These are phyloP conservation scores for Tamandua tetradactyla DNA, from an alignment of 2,797 vertebrate genomes.

Conservation along the genomic window DNA sequence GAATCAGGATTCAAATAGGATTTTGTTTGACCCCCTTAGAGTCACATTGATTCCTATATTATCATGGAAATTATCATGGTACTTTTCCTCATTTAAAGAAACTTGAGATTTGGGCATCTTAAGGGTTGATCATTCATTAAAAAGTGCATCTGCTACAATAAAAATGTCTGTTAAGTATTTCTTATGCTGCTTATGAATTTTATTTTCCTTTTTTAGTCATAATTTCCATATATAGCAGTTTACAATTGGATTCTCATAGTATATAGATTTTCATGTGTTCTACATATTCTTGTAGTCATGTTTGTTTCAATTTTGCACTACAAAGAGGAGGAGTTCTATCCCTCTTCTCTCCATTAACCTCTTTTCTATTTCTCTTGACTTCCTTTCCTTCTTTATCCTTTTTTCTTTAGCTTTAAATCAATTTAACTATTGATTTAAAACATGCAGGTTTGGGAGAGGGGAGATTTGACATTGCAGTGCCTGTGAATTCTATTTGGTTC, in stretches of 20 bases:
- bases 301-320: no score
- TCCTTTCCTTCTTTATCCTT: not conserved
- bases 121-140: constrained; percentile 5
- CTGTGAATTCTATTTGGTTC: not conserved
- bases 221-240: constrained; percentile 43
- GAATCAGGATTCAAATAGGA: not conserved
- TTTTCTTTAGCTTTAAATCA: not conserved
- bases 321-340: not conserved
- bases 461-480: not conserved
- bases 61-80: not conserved
- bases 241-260: constrained; percentile 56
- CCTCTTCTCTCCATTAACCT: not conserved
- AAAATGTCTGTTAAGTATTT: constrained; percentile 22
- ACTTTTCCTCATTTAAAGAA: not conserved
- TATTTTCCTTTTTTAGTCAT: constrained; percentile 23
- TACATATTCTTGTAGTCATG: not conserved
- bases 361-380: not conserved
- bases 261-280: constrained; percentile 42
- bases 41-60: not conserved
- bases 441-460: not conserved
- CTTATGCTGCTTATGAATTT: not conserved
- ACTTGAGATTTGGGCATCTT: not conserved
- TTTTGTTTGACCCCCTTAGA: not conserved
- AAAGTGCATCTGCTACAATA: not conserved
- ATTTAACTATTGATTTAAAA: not conserved